These are phyloP conservation scores for Xylocampa areola DNA, from an alignment of 2,888 invertebrate genomes.

Conservation along the genomic window DNA sequence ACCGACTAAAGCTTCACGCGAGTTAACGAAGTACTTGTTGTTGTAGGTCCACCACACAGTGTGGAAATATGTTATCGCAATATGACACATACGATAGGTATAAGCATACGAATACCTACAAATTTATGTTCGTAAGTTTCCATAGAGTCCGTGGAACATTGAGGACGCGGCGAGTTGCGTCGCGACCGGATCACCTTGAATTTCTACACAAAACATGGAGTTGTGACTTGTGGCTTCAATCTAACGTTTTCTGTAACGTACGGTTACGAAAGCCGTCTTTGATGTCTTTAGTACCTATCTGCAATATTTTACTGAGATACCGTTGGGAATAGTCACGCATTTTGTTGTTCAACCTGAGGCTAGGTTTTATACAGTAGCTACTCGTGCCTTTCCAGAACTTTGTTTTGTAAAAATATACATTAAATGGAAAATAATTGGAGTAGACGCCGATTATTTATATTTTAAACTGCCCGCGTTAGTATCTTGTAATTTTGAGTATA, in stretches of 20 bases:
- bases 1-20: conserved; percentile 31
- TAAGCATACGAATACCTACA: conserved; percentile 7
- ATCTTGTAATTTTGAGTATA: no score
- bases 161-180: conserved; percentile 62
- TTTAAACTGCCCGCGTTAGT: no score
- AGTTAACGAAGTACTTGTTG: conserved; percentile 26
- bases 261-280: conserved; percentile 53
- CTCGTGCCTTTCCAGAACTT: conserved; percentile 26
- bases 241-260: conserved; percentile 46
- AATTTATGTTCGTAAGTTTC: conserved; percentile 49
- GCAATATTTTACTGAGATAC: conserved; percentile 26
- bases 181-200: conserved; percentile 85
- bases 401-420: conserved; percentile 35
- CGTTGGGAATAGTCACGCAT: conserved; percentile 23
- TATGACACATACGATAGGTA: conserved; percentile 29
- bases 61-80: conserved; percentile 45
- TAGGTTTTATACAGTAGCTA: conserved; percentile 31
- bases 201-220: conserved; percentile 73
- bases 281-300: conserved; percentile 29
- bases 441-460: conserved; percentile 19
- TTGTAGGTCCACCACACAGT: conserved; percentile 38
- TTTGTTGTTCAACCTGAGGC: conserved; percentile 40
- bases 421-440: conserved; percentile 25
- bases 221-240: conserved; percentile 70
- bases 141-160: conserved; percentile 50